phyloP scores from a whole-genome alignment of 2,113 vertebrate species.

The Oreochromis aureus region DNA sequence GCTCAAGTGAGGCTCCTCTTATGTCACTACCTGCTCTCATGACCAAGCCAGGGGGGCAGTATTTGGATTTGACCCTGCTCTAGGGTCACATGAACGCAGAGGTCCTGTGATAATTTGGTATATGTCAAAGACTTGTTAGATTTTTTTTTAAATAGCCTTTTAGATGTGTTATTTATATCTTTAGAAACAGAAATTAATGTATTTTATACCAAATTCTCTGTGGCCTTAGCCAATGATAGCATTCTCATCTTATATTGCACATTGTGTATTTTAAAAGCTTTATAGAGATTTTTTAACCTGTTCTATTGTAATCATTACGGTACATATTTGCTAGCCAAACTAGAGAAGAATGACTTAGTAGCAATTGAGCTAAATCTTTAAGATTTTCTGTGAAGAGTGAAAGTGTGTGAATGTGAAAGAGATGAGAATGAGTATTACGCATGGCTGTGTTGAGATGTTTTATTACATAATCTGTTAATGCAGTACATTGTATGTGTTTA shows the following conservation, averaged over 20 bases:
- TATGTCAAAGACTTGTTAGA: constrained; percentile 35
- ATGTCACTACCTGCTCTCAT: constrained; percentile 49
- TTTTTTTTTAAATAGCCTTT: constrained; percentile 37
- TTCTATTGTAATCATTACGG: constrained; percentile 38
- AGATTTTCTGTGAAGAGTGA: constrained; percentile 60
- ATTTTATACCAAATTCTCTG: constrained; percentile 71
- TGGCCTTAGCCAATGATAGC: constrained; percentile 63
- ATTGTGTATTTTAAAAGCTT: constrained; percentile 69
- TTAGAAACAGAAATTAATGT: constrained; percentile 64
- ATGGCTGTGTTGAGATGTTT: constrained; percentile 21
- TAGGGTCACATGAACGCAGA: constrained; percentile 40
- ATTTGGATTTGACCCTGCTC: constrained; percentile 61
- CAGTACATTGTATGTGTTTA: constrained; percentile 40
- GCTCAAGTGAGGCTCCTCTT: constrained; percentile 43
- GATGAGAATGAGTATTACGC: constrained; percentile 42
- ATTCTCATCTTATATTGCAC: constrained; percentile 73
- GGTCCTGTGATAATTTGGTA: constrained; percentile 29
- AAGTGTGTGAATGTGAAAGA: constrained; percentile 18
- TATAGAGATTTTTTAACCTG: constrained; percentile 52
- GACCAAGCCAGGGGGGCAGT: constrained; percentile 54
- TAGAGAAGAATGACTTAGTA: constrained; percentile 44
- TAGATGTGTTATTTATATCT: constrained; percentile 73
- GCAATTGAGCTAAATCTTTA: constrained; percentile 24
- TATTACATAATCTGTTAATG: constrained; percentile 28
- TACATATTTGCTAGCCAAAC: constrained; percentile 50